Conservation (phyloP, 2,888 invertebrate species). For the Scrobipalpa atriplicella region DNA sequence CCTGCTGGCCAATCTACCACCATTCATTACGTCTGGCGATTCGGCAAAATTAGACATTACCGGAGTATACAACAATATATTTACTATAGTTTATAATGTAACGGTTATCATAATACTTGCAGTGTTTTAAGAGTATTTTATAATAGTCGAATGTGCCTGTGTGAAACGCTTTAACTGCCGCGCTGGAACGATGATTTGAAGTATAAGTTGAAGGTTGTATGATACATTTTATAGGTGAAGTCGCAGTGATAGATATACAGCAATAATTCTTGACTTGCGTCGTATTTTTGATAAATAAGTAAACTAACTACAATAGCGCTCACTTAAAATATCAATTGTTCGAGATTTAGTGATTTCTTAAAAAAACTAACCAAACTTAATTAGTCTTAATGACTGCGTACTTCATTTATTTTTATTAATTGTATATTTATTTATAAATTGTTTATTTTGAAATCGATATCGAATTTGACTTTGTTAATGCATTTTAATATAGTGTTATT, state of each 20-base stretch:
- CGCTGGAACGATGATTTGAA: background rate
- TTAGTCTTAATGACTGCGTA: background rate
- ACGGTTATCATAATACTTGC: conserved; percentile 40
- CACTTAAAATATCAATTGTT: background rate
- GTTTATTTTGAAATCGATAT: conserved; percentile 18
- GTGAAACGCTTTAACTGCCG: conserved; percentile 39
- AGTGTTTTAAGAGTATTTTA: conserved; percentile 45
- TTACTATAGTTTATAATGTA: conserved; percentile 42
- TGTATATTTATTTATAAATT: conserved; percentile 10
- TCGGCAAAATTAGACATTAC: conserved; percentile 63
- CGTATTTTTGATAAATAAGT: conserved; percentile 18
- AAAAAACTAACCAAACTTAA: background rate
- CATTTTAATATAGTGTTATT: conserved; percentile 14
- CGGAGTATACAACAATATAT: conserved; percentile 40
- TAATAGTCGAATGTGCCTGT: conserved; percentile 59
- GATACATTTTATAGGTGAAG: background rate
- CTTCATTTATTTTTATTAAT: conserved; percentile 17
- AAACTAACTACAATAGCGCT: background rate
- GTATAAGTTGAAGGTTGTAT: conserved; percentile 1
- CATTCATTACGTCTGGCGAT: conserved; percentile 56
- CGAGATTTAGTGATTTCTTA: background rate
- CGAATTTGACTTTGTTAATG: conserved; percentile 11
- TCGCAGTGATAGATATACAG: background rate
- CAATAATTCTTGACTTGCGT: background rate
- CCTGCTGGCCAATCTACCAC: conserved; percentile 30